phyloP scores from a whole-genome alignment of 2,113 vertebrate species.

The Regulus satrapa region DNA sequence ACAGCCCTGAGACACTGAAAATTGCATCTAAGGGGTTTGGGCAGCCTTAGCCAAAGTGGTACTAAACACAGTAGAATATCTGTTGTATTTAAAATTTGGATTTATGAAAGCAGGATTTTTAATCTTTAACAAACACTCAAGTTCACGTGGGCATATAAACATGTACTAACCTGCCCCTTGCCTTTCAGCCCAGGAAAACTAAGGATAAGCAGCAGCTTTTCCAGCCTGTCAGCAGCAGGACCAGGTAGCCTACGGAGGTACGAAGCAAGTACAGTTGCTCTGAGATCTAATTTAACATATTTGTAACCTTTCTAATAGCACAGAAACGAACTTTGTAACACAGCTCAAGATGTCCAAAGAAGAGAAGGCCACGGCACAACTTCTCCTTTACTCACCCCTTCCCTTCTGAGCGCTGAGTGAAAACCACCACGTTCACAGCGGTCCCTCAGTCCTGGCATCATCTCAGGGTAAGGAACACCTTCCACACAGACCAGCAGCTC shows the following conservation, averaged over 20 bases:
- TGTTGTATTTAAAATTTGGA: background rate
- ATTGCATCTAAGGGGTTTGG: background rate
- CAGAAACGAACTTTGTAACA: background rate
- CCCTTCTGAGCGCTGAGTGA: background rate
- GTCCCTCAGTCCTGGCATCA: background rate
- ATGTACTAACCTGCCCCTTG: background rate
- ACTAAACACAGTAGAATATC: background rate
- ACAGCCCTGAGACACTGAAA: background rate
- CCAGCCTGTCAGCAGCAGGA: background rate
- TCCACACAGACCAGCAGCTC: background rate
- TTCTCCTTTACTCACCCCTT: background rate
- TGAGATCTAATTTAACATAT: background rate
- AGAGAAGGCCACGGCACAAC: background rate
- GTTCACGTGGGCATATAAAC: background rate
- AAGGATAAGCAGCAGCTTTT: background rate
- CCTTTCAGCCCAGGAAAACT: background rate
- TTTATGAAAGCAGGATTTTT: background rate
- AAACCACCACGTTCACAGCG: background rate
- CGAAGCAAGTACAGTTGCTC: too few relatives aligned
- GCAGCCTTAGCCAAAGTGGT: background rate
- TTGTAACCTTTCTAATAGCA: background rate
- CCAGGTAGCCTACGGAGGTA: too few relatives aligned
- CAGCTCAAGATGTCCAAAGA: background rate
- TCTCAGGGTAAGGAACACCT: background rate
- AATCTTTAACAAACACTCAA: background rate